A percentile compares a stretch with the other conserved stretches of the same genome.
Conservation (phyloP, 2,797 vertebrate genomes). For the Squalus acanthias region DNA sequence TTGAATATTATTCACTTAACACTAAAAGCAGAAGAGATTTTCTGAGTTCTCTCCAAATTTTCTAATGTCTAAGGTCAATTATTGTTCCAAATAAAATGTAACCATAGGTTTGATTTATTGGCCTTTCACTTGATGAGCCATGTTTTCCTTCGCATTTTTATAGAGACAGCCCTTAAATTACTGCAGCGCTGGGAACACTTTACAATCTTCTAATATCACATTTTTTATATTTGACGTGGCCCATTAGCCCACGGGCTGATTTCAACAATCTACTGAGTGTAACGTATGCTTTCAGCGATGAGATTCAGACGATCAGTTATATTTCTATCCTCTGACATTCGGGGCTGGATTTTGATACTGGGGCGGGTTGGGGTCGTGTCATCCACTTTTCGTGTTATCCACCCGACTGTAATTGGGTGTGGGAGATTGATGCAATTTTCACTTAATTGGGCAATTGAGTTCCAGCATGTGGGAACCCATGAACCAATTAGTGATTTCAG, state of each 20-base stretch:
- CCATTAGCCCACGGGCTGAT: not conserved
- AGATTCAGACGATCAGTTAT: too few relatives aligned
- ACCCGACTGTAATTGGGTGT: too few relatives aligned
- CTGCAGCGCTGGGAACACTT: not conserved
- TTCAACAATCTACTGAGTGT: not conserved
- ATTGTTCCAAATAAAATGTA: too few relatives aligned
- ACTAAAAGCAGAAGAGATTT: not conserved
- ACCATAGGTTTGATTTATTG: not conserved
- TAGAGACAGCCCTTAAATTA: not conserved
- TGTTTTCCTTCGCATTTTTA: not conserved
- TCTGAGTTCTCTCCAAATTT: not conserved
- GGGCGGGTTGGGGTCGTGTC: too few relatives aligned
- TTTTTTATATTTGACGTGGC: not conserved
- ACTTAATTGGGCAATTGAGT: too few relatives aligned
- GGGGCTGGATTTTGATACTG: too few relatives aligned
- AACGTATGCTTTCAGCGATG: too few relatives aligned
- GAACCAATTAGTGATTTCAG: too few relatives aligned
- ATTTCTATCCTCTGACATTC: too few relatives aligned
- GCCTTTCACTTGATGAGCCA: not conserved
- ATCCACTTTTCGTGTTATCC: too few relatives aligned
- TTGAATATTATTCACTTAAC: not conserved
- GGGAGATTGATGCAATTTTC: too few relatives aligned
- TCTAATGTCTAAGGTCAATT: not conserved
- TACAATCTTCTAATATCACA: not conserved
- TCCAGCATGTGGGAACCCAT: too few relatives aligned